Evolutionary conservation across 2,113 vertebrate genomes (phyloP).

Genomic region (Istiophorus platypterus): DNA sequence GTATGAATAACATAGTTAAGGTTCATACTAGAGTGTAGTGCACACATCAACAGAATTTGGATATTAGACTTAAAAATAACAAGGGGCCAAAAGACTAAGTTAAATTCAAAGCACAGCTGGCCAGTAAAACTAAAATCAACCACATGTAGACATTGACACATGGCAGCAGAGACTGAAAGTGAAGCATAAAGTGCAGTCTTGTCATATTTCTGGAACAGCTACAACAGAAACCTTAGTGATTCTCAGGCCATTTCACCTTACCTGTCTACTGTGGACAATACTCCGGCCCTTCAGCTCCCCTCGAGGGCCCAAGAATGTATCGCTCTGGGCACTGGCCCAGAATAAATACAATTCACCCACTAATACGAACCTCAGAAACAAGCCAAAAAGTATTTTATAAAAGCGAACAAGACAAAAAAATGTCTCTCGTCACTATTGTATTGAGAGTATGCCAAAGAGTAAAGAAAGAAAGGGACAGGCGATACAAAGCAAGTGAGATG

Average conservation of each 20-base stretch:
- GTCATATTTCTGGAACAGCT: constrained; percentile 64
- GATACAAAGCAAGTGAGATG: constrained; percentile 26
- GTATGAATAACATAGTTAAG: background rate
- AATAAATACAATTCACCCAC: constrained; percentile 47
- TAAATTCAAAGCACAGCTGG: constrained; percentile 40
- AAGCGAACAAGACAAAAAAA: constrained; percentile 56
- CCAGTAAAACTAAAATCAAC: constrained; percentile 4
- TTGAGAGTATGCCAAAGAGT: constrained; percentile 34
- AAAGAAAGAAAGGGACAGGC: constrained; percentile 5
- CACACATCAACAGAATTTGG: background rate
- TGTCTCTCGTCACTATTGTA: constrained; percentile 46
- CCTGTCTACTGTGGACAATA: constrained; percentile 49
- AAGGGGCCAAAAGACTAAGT: background rate
- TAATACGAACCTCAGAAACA: constrained; percentile 45
- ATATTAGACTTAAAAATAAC: constrained; percentile 7
- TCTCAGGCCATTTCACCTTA: constrained; percentile 41
- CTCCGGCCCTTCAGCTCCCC: constrained; percentile 32
- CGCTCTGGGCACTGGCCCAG: constrained; percentile 63
- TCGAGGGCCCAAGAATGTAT: constrained; percentile 60
- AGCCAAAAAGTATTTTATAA: constrained; percentile 60
- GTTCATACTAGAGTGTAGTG: background rate
- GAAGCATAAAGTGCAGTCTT: constrained; percentile 63
- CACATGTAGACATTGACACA: constrained; percentile 40
- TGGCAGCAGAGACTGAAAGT: constrained; percentile 37
- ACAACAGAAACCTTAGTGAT: constrained; percentile 51